Percentiles rank a stretch among this genome's conserved stretches.
phyloP scores from a whole-genome alignment of 2,797 vertebrate species.

The Fistularia tabacaria region DNA sequence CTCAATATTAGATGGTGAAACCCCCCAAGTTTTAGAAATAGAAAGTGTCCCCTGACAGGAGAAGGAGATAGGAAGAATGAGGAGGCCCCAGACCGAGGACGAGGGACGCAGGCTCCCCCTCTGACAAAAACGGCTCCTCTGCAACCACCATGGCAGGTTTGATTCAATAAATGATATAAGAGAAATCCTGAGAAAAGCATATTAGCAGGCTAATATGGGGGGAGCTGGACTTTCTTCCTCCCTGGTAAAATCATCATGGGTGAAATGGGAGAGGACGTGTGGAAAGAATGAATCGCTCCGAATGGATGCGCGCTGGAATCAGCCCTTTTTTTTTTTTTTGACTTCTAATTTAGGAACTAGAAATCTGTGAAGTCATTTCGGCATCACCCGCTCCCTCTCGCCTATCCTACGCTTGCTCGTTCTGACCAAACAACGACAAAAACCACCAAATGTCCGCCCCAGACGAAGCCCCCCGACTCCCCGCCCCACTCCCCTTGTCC shows the following conservation, averaged over 20 bases:
- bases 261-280: conserved; percentile 50
- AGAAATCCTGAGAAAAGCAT: conserved; percentile 21
- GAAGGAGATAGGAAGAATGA: conserved; percentile 28
- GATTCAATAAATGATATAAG: conserved; percentile 29
- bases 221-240: conserved; percentile 20
- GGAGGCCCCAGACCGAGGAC: no score
- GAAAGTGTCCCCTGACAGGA: conserved; percentile 38
- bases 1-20: conserved; percentile 5
- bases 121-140: not conserved
- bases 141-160: conserved; percentile 14
- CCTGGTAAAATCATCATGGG: conserved; percentile 71
- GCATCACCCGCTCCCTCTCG: no score
- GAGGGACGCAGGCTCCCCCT: no score
- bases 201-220: conserved; percentile 43
- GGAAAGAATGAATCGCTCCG: conserved; percentile 37
- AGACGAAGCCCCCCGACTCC: no score
- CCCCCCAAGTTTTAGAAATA: conserved; percentile 27
- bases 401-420: no score
- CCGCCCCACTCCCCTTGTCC: no score
- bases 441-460: no score
- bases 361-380: not conserved
- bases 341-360: not conserved
- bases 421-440: no score
- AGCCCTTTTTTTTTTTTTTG: conserved; percentile 7
- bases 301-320: not conserved